phyloP scores from a whole-genome alignment of 2,113 vertebrate genomes.

The Odontophorus gujanensis region DNA sequence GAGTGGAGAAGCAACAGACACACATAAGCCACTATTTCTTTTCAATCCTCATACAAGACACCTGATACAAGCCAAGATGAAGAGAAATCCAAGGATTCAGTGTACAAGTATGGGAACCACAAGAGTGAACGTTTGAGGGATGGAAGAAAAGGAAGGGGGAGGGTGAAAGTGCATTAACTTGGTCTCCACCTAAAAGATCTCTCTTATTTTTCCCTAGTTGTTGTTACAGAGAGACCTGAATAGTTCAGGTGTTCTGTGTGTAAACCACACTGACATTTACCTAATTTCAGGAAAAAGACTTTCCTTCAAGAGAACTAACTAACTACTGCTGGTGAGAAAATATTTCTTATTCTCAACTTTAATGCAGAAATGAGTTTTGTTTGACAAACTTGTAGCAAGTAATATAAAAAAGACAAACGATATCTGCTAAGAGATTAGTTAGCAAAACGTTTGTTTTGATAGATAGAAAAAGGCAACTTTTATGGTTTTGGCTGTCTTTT shows the following conservation, averaged over 20 bases:
- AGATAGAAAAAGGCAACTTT: background rate
- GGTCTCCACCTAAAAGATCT: slow-evolving; percentile 5
- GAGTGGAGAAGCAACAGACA: slow-evolving; percentile 32
- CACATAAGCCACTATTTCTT: slow-evolving; percentile 69
- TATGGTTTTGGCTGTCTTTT: background rate
- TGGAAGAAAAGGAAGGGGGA: slow-evolving; percentile 18
- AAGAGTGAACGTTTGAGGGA: background rate
- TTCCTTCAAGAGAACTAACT: slow-evolving; percentile 4
- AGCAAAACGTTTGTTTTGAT: background rate
- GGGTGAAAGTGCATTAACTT: background rate
- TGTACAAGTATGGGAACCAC: slow-evolving; percentile 58
- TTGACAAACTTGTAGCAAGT: background rate
- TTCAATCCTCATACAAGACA: slow-evolving; percentile 56
- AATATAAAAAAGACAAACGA: background rate
- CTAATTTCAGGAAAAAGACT: slow-evolving; percentile 21
- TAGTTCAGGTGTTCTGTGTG: slow-evolving; percentile 42
- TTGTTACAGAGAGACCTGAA: slow-evolving; percentile 15
- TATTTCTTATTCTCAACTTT: slow-evolving; percentile 41
- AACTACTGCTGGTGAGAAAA: slow-evolving; percentile 67
- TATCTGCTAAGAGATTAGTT: background rate
- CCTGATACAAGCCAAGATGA: slow-evolving; percentile 61
- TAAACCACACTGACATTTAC: slow-evolving; percentile 60
- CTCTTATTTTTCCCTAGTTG: slow-evolving; percentile 38
- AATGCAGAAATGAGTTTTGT: background rate
- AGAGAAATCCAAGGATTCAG: slow-evolving; percentile 21